Evolutionary conservation across 2,797 vertebrate species (phyloP).

Genomic region (Agapornis canus): DNA sequence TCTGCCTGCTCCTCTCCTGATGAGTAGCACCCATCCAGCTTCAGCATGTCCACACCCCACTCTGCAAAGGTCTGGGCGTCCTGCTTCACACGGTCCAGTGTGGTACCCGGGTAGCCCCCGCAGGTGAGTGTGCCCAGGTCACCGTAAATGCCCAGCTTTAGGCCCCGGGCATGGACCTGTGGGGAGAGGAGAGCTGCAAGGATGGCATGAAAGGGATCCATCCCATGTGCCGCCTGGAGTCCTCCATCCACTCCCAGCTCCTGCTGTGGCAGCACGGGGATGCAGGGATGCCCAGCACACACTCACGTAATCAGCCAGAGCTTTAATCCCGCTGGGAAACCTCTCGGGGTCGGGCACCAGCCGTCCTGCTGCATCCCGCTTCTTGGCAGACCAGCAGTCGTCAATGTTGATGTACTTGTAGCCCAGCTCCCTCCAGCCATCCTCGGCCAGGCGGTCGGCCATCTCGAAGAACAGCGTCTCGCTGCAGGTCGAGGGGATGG

Average conservation of each 20-base stretch:
- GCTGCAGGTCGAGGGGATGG: conserved; percentile 30
- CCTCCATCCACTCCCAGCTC: neutral
- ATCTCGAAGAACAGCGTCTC: conserved; percentile 90
- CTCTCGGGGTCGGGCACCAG: conserved; percentile 87
- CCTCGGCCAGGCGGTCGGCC: conserved; percentile 87
- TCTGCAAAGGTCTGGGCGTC: conserved; percentile 90
- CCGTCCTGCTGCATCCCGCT: conserved; percentile 79
- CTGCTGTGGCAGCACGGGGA: neutral
- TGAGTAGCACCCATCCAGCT: conserved; percentile 92
- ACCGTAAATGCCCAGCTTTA: conserved; percentile 92
- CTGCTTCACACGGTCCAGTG: conserved; percentile 79
- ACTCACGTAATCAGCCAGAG: conserved; percentile 86
- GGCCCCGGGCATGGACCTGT: conserved; percentile 85
- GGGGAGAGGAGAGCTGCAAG: neutral
- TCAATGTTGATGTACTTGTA: conserved; percentile 93
- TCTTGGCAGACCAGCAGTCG: conserved; percentile 90
- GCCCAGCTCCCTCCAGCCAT: conserved; percentile 93
- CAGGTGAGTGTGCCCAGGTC: conserved; percentile 91
- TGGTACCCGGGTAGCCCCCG: conserved; percentile 87
- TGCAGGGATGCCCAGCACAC: neutral
- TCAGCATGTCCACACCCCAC: conserved; percentile 95
- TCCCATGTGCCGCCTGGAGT: neutral
- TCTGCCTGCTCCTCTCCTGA: conserved; percentile 69
- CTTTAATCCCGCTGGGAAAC: conserved; percentile 88
- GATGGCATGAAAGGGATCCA: rapidly evolving